Conservation (phyloP, 1,140 invertebrate genomes). For the Metaphire vulgaris region DNA sequence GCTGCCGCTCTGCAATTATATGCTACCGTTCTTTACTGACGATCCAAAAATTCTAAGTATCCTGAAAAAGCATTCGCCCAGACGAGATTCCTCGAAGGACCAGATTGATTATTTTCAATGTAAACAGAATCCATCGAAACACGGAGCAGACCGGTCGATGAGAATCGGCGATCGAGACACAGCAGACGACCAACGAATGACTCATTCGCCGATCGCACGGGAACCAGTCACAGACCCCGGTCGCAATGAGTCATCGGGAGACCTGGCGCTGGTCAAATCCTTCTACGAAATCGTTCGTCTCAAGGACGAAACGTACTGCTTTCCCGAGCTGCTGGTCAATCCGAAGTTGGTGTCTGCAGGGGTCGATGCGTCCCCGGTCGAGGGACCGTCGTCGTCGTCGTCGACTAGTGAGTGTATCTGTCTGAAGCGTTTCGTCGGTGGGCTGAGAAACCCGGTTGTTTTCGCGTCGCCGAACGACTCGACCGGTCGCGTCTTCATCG, state of each 20-base stretch:
- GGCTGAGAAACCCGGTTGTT: constrained; percentile 40
- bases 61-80: neutral
- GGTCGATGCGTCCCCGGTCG: constrained; percentile 18
- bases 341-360: constrained; percentile 33
- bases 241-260: too few relatives aligned
- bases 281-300: constrained; percentile 39
- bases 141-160: neutral
- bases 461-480: constrained; percentile 39
- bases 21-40: constrained; percentile 34
- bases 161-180: neutral
- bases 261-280: too few relatives aligned
- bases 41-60: constrained; percentile 13
- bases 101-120: too few relatives aligned
- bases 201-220: too few relatives aligned
- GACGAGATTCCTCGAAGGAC: neutral
- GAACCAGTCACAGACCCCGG: too few relatives aligned
- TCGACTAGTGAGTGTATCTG: constrained; percentile 48
- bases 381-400: constrained; percentile 32
- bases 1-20: constrained; percentile 33
- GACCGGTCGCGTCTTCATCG: constrained; percentile 40
- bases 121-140: neutral
- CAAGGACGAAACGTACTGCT: constrained; percentile 43
- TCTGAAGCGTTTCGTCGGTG: constrained; percentile 26
- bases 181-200: too few relatives aligned
- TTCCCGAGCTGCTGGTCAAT: constrained; percentile 40